phyloP scores from a whole-genome alignment of 2,888 invertebrate genomes.

The Scelioninae gen. 1 region DNA sequence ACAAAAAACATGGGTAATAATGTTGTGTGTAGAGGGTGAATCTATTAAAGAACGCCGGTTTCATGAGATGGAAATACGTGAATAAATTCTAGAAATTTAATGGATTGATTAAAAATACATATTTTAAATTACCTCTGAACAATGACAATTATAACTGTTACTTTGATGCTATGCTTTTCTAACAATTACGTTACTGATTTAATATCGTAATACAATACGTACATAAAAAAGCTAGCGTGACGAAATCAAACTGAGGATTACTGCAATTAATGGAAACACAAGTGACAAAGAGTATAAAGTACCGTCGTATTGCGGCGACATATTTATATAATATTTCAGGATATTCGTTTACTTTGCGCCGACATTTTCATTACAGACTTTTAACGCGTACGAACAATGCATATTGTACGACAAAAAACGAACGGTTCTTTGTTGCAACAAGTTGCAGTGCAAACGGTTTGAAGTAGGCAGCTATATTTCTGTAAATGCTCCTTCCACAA shows the following conservation, averaged over 20 bases:
- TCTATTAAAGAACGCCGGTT: no score
- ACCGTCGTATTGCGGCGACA: neutral
- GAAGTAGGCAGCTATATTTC: conserved; percentile 18
- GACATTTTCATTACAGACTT: conserved; percentile 13
- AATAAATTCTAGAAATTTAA: no score
- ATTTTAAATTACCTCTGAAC: no score
- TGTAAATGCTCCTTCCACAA: conserved; percentile 3
- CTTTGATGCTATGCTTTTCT: no score
- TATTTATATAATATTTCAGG: conserved; percentile 11
- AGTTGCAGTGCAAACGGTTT: conserved; percentile 24
- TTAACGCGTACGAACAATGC: conserved; percentile 9
- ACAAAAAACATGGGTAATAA: no score
- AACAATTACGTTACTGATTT: conserved; percentile 8
- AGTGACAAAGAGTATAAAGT: neutral
- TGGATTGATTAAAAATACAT: no score
- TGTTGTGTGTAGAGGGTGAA: no score
- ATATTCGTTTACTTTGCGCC: neutral
- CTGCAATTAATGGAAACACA: conserved; percentile 9
- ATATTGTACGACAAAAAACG: conserved; percentile 13
- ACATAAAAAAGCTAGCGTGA: neutral
- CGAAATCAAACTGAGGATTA: conserved; percentile 6
- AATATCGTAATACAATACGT: conserved; percentile 13
- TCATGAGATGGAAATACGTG: no score
- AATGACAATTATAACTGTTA: no score
- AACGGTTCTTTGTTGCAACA: conserved; percentile 29